Percentiles rank a stretch among this genome's conserved stretches.
Conservation (phyloP, 2,888 invertebrate genomes). For the Sclerodermus sp. region DNA sequence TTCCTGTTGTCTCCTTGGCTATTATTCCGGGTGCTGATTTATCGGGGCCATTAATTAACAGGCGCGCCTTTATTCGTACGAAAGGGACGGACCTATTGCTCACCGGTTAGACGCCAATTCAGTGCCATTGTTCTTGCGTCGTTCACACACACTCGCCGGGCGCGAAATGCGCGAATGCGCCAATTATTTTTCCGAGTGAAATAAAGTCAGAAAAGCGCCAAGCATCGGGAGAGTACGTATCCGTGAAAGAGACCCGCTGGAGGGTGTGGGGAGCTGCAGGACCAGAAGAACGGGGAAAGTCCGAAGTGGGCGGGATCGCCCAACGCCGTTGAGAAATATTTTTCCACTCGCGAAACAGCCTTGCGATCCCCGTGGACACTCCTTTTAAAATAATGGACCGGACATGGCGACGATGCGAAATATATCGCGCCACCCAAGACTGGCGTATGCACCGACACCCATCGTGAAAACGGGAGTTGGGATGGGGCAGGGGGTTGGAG, state of each 20-base stretch:
- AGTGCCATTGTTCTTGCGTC: conserved; percentile 57
- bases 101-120: conserved; percentile 57
- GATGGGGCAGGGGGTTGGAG: too few species aligned
- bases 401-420: conserved; percentile 33
- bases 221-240: conserved; percentile 27
- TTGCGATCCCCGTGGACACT: conserved; percentile 19
- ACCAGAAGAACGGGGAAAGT: conserved; percentile 17
- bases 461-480: too few species aligned
- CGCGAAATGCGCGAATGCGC: conserved; percentile 31
- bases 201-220: conserved; percentile 40
- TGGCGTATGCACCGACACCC: neutral
- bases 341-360: conserved; percentile 43
- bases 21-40: conserved; percentile 56
- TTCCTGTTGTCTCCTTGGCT: conserved; percentile 58
- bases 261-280: neutral
- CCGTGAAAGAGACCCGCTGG: conserved; percentile 20
- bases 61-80: conserved; percentile 56
- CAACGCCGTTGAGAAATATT: conserved; percentile 52
- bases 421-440: conserved; percentile 19
- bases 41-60: conserved; percentile 56
- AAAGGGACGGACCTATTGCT: conserved; percentile 58
- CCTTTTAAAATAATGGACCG: conserved; percentile 40
- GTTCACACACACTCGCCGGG: conserved; percentile 48
- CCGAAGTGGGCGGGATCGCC: conserved; percentile 39
- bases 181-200: conserved; percentile 41